phyloP scores from a whole-genome alignment of 2,797 vertebrate species.

The Orientallactaga sibirica region DNA sequence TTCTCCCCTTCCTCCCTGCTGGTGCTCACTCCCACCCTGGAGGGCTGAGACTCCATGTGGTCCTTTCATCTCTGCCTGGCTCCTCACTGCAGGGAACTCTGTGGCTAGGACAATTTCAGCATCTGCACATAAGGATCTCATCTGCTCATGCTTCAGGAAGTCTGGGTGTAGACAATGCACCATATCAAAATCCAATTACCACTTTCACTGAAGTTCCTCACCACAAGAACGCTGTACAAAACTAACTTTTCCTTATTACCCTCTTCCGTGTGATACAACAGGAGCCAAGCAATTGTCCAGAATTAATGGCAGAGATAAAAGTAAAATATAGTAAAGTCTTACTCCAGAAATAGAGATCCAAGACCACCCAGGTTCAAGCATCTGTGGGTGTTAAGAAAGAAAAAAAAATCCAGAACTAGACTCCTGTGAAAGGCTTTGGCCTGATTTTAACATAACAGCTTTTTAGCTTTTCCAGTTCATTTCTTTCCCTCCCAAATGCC shows the following conservation, averaged over 20 bases:
- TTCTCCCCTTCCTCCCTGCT: background rate
- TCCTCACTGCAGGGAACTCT: conserved; percentile 60
- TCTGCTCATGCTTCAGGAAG: conserved; percentile 67
- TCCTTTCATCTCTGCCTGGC: conserved; percentile 52
- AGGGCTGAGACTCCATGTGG: conserved; percentile 14
- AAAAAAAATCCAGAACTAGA: background rate
- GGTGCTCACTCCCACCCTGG: background rate
- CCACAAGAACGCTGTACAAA: conserved; percentile 68
- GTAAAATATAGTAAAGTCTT: conserved; percentile 22
- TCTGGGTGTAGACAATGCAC: conserved; percentile 70
- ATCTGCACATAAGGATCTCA: conserved; percentile 47
- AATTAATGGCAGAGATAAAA: conserved; percentile 73
- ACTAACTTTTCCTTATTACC: conserved; percentile 70
- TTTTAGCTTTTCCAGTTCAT: conserved; percentile 2
- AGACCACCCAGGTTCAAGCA: conserved; percentile 69
- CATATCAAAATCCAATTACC: conserved; percentile 79
- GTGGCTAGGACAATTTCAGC: background rate
- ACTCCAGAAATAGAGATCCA: conserved; percentile 41
- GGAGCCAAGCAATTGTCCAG: conserved; percentile 64
- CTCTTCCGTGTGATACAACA: conserved; percentile 40
- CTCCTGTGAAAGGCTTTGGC: background rate
- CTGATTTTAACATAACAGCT: too few species aligned
- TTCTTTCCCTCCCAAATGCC: conserved; percentile 1
- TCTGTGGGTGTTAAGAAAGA: background rate
- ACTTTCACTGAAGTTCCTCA: conserved; percentile 69